These are phyloP conservation scores for Sciurus niger DNA, from an alignment of 2,113 vertebrate species.

Conservation along the genomic window DNA sequence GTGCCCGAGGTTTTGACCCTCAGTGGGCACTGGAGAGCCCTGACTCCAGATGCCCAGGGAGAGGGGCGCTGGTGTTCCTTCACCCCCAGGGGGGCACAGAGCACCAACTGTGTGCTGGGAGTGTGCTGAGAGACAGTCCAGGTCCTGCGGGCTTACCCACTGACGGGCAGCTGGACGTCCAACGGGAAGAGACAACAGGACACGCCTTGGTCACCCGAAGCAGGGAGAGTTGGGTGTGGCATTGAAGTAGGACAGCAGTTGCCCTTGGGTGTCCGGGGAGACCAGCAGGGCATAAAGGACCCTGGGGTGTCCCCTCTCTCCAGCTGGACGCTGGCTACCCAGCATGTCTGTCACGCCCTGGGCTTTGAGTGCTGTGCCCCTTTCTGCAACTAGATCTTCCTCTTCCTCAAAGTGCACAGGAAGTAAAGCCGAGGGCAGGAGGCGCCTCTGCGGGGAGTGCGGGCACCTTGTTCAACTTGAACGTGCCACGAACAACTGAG, in stretches of 20 bases:
- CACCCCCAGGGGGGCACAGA: rapidly evolving
- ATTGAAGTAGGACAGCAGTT: background rate
- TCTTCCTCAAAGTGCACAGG: too few species aligned
- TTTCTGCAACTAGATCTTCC: background rate
- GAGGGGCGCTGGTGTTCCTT: background rate
- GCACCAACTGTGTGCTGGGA: background rate
- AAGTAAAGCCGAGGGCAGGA: background rate
- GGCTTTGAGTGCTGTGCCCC: background rate
- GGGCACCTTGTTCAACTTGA: too few species aligned
- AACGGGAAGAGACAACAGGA: rapidly evolving
- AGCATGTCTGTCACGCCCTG: rapidly evolving
- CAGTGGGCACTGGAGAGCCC: background rate
- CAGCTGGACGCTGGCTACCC: background rate
- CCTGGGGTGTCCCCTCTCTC: background rate
- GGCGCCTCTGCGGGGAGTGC: background rate
- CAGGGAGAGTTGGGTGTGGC: rapidly evolving
- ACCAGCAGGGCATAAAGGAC: rapidly evolving
- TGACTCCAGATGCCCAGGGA: rapidly evolving
- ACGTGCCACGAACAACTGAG: background rate
- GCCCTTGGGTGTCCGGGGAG: rapidly evolving
- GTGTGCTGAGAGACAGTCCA: rapidly evolving
- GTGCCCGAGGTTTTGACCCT: background rate
- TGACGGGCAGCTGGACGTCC: rapidly evolving
- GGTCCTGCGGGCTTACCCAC: rapidly evolving
- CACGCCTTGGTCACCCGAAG: rapidly evolving